Evolutionary conservation across 2,797 vertebrate genomes (phyloP), one percentile per base, ranked within the genome.

Genomic region (Bufotes viridis): DNA sequence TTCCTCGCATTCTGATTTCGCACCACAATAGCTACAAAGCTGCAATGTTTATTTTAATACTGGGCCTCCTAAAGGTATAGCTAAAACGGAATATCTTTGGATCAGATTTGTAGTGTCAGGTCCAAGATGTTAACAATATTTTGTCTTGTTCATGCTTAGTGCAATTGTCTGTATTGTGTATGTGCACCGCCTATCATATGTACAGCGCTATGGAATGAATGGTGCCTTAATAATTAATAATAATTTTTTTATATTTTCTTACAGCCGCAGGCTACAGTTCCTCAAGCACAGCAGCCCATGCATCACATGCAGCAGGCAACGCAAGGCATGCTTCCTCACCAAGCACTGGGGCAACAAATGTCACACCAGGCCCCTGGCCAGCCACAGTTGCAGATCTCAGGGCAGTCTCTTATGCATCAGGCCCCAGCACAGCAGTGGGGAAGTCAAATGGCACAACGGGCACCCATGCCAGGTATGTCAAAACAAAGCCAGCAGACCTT

Each of bases 391-490:
- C 92, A 92, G 83, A 90, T 92, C 17, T 84, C 90, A 75, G 93
- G 93, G 1, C 94, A 93, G 1, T 92, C 92, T 0, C 92, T 94
- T 70, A 92, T 94, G 90, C 92, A 97, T 93, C 96, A 96, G 78
- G 96, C 96, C 51, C 96, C 97, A 29, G 81, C 93, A 6, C 94
- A 95, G 88, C 96, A 97, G 84, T 98, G 97, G 97, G 90, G 93
- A 0, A 93, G 95, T 87, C 97, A 97, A 91, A 93, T 95, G 85
- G 91, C 92, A 75, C 93, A 93, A 0, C 88, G 94, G 86, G 93
- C 94, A 22, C 94, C 96, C 0, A 92, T 97, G 91, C 89, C 95
- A 96, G 96, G 97, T 97, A 93, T 86, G 81, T 51, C 49, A 18
- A 7, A 65, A 18, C 1, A 70, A 7, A 74, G 34, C 70, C 70